Evolutionary conservation across 2,113 vertebrate species (phyloP).

Genomic region (Barbus barbus): DNA sequence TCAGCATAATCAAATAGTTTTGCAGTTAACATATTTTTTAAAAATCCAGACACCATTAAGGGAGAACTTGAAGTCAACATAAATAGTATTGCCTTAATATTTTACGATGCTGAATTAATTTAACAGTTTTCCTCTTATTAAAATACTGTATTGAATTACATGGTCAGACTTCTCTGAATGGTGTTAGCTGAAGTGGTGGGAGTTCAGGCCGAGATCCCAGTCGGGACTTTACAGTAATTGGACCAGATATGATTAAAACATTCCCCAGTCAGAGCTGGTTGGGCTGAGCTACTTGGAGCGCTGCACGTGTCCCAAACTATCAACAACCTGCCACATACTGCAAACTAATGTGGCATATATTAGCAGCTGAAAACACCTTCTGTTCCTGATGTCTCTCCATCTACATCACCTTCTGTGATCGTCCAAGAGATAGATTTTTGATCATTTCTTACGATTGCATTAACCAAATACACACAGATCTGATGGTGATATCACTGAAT

Average conservation of each 20-base stretch:
- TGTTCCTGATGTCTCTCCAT: conserved; percentile 13
- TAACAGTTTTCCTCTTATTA: conserved; percentile 27
- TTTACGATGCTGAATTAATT: conserved; percentile 32
- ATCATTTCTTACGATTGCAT: background rate
- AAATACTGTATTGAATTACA: conserved; percentile 43
- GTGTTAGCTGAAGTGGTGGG: conserved; percentile 29
- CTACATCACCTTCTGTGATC: background rate
- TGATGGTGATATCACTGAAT: background rate
- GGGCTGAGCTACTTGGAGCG: conserved; percentile 21
- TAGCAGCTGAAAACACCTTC: background rate
- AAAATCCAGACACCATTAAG: conserved; percentile 19
- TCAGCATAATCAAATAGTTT: conserved; percentile 17
- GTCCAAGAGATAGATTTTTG: background rate
- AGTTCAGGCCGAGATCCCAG: conserved; percentile 1
- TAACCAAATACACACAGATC: background rate
- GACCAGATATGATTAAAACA: conserved; percentile 57
- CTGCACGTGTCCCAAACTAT: conserved; percentile 34
- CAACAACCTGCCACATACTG: conserved; percentile 32
- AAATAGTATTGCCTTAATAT: conserved; percentile 15
- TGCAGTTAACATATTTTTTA: background rate
- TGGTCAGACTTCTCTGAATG: conserved; percentile 26
- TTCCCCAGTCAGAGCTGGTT: conserved; percentile 37
- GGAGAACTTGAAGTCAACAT: conserved; percentile 10
- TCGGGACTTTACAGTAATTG: conserved; percentile 51
- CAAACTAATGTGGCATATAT: background rate